A percentile compares a stretch with the other conserved stretches of the same genome.
Evolutionary conservation across 2,797 vertebrate species (phyloP).

Genomic region (Pangasius sanitwongsei): DNA sequence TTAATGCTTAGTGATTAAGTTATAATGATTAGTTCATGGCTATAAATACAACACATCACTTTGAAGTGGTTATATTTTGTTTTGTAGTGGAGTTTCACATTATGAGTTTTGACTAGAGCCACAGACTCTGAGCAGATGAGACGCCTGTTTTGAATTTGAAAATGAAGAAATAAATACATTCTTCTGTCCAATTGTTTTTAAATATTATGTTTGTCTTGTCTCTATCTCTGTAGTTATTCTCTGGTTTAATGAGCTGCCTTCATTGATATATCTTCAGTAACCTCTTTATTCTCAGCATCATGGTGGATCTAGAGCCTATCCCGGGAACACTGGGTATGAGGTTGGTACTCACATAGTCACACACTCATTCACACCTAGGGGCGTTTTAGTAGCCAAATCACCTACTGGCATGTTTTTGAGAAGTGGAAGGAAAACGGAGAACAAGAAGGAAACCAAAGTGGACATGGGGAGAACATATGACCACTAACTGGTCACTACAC

Average conservation of each 20-base stretch:
- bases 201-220: neutral
- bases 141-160: neutral
- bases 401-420: neutral
- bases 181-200: neutral
- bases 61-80: conserved; percentile 5
- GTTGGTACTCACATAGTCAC: neutral
- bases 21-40: neutral
- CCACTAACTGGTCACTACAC: neutral
- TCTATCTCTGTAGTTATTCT: neutral
- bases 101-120: neutral
- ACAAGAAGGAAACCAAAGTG: neutral
- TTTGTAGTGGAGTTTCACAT: neutral
- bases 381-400: neutral
- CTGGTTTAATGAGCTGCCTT: neutral
- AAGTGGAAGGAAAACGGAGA: neutral
- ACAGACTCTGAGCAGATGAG: neutral
- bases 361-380: neutral
- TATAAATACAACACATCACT: neutral
- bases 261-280: neutral
- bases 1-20: neutral
- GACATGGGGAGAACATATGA: neutral
- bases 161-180: neutral
- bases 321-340: neutral
- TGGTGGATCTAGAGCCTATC: neutral
- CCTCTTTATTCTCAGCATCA: neutral